phyloP scores from a whole-genome alignment of 1,140 invertebrate species.

The Diachasma alloeum region DNA sequence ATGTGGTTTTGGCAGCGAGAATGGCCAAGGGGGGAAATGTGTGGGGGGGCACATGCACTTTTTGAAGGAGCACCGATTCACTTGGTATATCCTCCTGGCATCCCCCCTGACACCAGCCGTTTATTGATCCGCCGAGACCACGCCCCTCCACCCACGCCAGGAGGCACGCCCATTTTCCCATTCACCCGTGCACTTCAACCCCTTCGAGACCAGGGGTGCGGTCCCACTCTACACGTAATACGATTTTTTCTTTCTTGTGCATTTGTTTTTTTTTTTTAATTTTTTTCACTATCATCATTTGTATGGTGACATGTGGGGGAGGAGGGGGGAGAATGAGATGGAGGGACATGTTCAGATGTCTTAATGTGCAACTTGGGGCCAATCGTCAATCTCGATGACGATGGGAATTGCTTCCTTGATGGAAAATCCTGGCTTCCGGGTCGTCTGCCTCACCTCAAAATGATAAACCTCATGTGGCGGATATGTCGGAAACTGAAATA shows the following conservation, averaged over 20 bases:
- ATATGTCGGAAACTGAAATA: no score
- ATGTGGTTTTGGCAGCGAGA: slow-evolving; percentile 43
- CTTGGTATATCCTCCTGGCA: background rate
- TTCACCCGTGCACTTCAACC: slow-evolving; percentile 12
- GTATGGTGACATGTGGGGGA: background rate
- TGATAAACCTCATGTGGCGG: no score
- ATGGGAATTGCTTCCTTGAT: background rate
- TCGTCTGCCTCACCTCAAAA: no score
- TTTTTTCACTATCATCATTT: background rate
- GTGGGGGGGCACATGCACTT: slow-evolving; percentile 38
- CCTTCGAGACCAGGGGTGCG: background rate
- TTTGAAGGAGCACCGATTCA: slow-evolving; percentile 41
- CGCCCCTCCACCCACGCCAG: background rate
- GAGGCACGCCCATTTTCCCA: slow-evolving; percentile 31
- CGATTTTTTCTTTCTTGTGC: background rate
- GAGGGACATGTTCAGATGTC: background rate
- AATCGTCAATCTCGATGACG: background rate
- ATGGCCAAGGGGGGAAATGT: slow-evolving; percentile 27
- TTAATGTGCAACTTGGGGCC: background rate
- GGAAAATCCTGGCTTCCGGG: background rate
- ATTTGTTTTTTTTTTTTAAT: background rate
- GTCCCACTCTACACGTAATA: background rate
- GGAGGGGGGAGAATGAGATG: background rate
- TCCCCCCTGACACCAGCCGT: background rate
- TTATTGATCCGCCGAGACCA: background rate